These are phyloP conservation scores for Drosophila yakuba DNA, from an alignment of 1,140 invertebrate species.

Conservation along the genomic window DNA sequence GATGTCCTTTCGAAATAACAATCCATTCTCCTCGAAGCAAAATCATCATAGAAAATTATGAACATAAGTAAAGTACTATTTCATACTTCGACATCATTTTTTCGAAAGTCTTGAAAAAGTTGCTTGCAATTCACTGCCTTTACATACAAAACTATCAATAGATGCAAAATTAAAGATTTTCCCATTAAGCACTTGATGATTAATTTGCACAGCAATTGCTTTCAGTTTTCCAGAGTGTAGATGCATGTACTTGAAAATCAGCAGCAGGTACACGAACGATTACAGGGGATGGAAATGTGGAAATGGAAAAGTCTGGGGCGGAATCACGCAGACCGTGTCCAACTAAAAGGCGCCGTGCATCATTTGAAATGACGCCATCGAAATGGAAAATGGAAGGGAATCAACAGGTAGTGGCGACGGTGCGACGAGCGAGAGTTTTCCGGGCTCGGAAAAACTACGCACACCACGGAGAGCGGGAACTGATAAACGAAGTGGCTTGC, in stretches of 20 bases:
- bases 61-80: no score
- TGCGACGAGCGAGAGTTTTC: slow-evolving; percentile 50
- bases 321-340: slow-evolving; percentile 79
- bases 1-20: no score
- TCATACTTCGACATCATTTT: no score
- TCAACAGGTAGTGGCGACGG: slow-evolving; percentile 76
- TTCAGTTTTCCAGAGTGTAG: slow-evolving; percentile 15
- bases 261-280: slow-evolving; percentile 8
- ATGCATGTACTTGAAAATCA: slow-evolving; percentile 16
- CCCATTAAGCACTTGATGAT: not conserved
- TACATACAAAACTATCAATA: no score
- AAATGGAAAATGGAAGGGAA: slow-evolving; percentile 44
- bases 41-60: no score
- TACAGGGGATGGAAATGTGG: slow-evolving; percentile 5
- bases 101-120: no score
- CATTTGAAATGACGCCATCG: slow-evolving; percentile 72
- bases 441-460: slow-evolving; percentile 45
- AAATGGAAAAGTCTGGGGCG: slow-evolving; percentile 20
- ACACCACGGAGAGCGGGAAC: slow-evolving; percentile 8
- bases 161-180: not conserved
- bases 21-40: no score
- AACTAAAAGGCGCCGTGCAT: slow-evolving; percentile 81
- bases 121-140: no score
- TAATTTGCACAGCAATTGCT: not conserved
- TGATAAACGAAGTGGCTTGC: slow-evolving; percentile 25